Evolutionary conservation across 2,113 vertebrate genomes (phyloP).

Genomic region (Hoplias malabaricus): DNA sequence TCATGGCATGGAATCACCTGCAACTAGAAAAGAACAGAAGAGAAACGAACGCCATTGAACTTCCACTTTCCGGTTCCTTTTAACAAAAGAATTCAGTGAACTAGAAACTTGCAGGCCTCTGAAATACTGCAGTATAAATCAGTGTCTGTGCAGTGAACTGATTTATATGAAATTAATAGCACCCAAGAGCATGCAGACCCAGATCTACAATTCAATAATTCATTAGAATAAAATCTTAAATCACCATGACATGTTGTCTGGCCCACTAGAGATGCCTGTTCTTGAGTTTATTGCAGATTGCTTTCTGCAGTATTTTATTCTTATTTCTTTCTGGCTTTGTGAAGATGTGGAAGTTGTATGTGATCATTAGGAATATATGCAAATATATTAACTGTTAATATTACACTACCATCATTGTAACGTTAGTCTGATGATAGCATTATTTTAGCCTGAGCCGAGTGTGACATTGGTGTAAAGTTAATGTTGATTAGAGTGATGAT

Average conservation of each 20-base stretch:
- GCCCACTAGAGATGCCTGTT: neutral
- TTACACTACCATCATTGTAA: too few relatives aligned
- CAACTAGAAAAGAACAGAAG: neutral
- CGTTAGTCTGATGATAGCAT: neutral
- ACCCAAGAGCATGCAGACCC: neutral
- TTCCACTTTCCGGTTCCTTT: neutral
- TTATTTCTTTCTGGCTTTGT: too few relatives aligned
- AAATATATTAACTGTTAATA: too few relatives aligned
- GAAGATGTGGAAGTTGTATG: too few relatives aligned
- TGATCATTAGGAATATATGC: too few relatives aligned
- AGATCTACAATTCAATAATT: neutral
- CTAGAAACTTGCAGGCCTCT: neutral
- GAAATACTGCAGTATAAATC: neutral
- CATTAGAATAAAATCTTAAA: neutral
- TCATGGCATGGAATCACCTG: neutral
- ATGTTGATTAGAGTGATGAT: too few relatives aligned
- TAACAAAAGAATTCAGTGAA: neutral
- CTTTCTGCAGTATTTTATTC: too few relatives aligned
- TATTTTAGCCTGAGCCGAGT: neutral
- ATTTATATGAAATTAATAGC: neutral
- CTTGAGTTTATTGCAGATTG: neutral
- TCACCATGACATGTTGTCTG: neutral
- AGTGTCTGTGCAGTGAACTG: neutral
- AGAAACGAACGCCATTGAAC: neutral
- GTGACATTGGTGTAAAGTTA: neutral